Evolutionary conservation across 2,113 vertebrate genomes (phyloP).

Genomic region (Hippocampus comes): DNA sequence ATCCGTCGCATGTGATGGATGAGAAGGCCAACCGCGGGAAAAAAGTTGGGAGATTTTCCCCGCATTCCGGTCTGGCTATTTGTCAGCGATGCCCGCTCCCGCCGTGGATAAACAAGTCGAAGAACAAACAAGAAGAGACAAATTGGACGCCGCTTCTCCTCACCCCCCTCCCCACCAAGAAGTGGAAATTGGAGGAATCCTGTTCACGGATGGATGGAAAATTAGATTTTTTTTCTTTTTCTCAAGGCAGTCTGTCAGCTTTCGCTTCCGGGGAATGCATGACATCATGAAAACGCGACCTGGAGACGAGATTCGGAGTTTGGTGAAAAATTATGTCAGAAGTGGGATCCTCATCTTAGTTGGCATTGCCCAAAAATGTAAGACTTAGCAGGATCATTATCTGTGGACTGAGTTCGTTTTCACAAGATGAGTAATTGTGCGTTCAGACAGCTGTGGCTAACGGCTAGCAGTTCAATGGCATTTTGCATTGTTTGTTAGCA

Average conservation of each 20-base stretch:
- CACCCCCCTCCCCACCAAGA: background rate
- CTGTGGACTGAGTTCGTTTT: too few relatives aligned
- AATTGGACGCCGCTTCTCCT: background rate
- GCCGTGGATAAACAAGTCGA: background rate
- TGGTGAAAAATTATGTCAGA: too few relatives aligned
- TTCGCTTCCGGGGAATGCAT: too few relatives aligned
- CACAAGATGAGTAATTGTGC: too few relatives aligned
- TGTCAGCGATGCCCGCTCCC: background rate
- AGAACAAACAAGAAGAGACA: background rate
- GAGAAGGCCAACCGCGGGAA: conserved; percentile 1
- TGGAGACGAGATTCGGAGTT: too few relatives aligned
- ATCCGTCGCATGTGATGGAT: conserved; percentile 11
- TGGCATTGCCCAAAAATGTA: too few relatives aligned
- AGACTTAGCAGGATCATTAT: too few relatives aligned
- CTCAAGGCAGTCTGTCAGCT: background rate
- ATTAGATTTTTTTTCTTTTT: background rate
- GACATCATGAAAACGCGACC: too few relatives aligned
- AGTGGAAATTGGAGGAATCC: conserved; percentile 3
- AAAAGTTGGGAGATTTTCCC: background rate
- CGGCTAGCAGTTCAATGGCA: too few relatives aligned
- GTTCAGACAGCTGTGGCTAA: too few relatives aligned
- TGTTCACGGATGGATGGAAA: background rate
- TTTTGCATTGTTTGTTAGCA: too few relatives aligned
- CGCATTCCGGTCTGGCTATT: background rate
- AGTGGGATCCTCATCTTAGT: too few relatives aligned